Conservation (phyloP, 2,113 vertebrate genomes). For the Galeopterus variegatus region DNA sequence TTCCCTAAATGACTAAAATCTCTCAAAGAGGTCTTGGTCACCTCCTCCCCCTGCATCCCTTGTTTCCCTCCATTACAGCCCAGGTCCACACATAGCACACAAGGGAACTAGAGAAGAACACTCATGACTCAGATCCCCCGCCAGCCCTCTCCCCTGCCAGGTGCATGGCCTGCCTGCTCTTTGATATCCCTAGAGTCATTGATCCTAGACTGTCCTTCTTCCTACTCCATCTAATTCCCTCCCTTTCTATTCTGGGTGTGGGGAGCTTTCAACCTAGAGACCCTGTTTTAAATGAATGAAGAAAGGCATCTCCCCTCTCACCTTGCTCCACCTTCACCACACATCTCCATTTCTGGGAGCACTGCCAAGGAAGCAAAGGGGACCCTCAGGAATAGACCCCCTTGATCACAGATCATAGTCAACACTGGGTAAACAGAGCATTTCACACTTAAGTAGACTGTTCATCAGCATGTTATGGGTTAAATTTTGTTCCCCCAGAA, state of each 20-base stretch:
- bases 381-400: not conserved
- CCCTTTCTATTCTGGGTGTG: not conserved
- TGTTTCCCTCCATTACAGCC: not conserved
- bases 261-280: not conserved
- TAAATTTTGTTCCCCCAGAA: not conserved
- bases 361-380: not conserved
- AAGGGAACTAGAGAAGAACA: not conserved
- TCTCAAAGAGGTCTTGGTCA: not conserved
- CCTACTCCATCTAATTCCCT: not conserved
- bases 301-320: not conserved
- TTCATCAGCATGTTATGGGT: too few species aligned
- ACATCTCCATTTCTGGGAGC: not conserved
- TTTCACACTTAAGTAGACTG: not conserved
- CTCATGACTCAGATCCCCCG: not conserved
- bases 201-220: not conserved
- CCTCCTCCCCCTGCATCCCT: not conserved
- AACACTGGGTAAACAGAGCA: not conserved
- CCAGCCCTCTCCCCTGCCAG: not conserved
- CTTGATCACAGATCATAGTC: not conserved
- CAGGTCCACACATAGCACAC: not conserved
- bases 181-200: not conserved
- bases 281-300: not conserved
- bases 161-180: accelerated
- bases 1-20: not conserved
- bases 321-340: not conserved